phyloP scores from a whole-genome alignment of 1,140 invertebrate genomes.

The Pseudomyrmex sp. region DNA sequence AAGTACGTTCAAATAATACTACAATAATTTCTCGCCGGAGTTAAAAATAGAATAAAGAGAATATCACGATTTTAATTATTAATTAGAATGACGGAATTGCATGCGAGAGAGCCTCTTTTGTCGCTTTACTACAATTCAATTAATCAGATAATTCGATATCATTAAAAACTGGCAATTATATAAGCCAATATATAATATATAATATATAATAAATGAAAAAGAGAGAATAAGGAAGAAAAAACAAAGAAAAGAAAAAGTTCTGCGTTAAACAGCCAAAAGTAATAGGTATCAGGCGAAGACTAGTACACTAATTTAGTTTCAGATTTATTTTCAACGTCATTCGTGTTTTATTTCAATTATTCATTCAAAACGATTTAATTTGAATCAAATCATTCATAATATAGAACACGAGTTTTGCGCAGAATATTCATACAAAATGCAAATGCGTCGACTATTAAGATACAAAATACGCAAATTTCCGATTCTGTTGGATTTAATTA shows the following conservation, averaged over 20 bases:
- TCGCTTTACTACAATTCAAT: slow-evolving; percentile 26
- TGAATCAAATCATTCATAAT: slow-evolving; percentile 57
- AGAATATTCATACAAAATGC: slow-evolving; percentile 51
- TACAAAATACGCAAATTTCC: slow-evolving; percentile 42
- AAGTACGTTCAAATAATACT: slow-evolving; percentile 39
- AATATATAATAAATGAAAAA: too few species aligned
- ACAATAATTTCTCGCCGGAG: background rate
- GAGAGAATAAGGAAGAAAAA: background rate
- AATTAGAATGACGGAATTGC: slow-evolving; percentile 12
- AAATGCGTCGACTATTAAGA: slow-evolving; percentile 45
- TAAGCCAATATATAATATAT: too few species aligned
- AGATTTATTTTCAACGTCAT: slow-evolving; percentile 37
- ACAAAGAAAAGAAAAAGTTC: background rate
- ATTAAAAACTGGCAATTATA: slow-evolving; percentile 8
- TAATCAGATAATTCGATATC: slow-evolving; percentile 42
- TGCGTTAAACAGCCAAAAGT: background rate
- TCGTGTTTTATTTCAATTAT: slow-evolving; percentile 47
- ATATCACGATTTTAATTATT: slow-evolving; percentile 52
- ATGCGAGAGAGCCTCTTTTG: slow-evolving; percentile 24
- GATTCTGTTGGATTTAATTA: slow-evolving; percentile 56
- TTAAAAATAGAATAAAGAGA: slow-evolving; percentile 29
- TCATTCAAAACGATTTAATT: slow-evolving; percentile 53
- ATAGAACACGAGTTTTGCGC: slow-evolving; percentile 1
- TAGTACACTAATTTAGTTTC: slow-evolving; percentile 14
- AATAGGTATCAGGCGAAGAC: slow-evolving; percentile 3